These are phyloP conservation scores for Nothoprocta perdicaria DNA, from an alignment of 2,113 vertebrate genomes.

Conservation along the genomic window DNA sequence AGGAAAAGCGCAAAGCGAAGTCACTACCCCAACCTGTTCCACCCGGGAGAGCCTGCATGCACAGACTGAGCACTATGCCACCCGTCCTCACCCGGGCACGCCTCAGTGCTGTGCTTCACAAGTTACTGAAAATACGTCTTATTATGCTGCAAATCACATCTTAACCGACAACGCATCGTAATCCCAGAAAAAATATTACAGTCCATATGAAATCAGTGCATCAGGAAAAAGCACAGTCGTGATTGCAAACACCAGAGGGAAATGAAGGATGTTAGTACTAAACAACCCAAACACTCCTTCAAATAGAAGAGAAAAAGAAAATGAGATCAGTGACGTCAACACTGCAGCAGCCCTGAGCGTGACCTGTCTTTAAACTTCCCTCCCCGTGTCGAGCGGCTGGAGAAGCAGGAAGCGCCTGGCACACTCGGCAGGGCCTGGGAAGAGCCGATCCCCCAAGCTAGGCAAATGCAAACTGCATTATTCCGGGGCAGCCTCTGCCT, in stretches of 20 bases:
- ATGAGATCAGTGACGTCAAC: not conserved
- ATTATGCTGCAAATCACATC: not conserved
- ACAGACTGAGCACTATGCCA: not conserved
- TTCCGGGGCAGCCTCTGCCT: not conserved
- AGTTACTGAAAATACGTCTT: not conserved
- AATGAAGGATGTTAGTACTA: accelerated
- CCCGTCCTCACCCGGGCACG: not conserved
- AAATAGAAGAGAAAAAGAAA: not conserved
- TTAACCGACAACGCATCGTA: not conserved
- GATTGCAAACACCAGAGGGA: not conserved
- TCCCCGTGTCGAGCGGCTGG: accelerated
- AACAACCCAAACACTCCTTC: not conserved
- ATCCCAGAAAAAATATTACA: not conserved
- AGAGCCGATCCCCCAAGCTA: not conserved
- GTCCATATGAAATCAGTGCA: not conserved
- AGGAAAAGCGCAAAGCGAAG: not conserved
- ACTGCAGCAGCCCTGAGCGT: not conserved
- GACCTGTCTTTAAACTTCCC: not conserved
- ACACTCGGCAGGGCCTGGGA: not conserved
- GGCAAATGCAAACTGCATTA: not conserved
- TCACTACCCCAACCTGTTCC: not conserved
- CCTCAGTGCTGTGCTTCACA: not conserved
- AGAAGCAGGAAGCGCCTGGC: not conserved
- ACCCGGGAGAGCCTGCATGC: accelerated
- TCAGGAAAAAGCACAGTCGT: not conserved